phyloP scores from a whole-genome alignment of 2,888 invertebrate species.

The Nomada ferruginata region DNA sequence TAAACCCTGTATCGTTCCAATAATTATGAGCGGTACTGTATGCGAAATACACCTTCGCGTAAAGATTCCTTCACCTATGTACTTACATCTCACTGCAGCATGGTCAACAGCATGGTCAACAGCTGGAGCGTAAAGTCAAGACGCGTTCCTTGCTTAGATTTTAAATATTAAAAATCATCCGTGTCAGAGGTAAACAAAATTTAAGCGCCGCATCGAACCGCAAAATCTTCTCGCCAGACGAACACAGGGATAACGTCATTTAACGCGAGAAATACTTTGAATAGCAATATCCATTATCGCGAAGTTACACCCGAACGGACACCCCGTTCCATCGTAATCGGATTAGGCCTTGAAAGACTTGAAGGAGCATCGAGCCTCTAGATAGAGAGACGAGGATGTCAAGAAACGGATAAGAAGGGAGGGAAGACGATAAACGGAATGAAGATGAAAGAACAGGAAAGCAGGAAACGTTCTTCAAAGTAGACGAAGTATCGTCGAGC shows the following conservation, averaged over 20 bases:
- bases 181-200: constrained; percentile 19
- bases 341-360: constrained; percentile 71
- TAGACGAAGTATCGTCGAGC: constrained; percentile 33
- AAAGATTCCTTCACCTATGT: too few species aligned
- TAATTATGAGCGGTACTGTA: too few species aligned
- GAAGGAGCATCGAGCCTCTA: constrained; percentile 6
- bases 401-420: neutral
- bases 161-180: neutral
- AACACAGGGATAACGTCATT: constrained; percentile 66
- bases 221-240: constrained; percentile 39
- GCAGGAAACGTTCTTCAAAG: constrained; percentile 36
- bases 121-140: too few species aligned
- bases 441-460: constrained; percentile 32
- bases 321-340: constrained; percentile 77
- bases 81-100: too few species aligned
- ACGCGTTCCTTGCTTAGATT: neutral
- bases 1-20: too few species aligned
- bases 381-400: constrained; percentile 19
- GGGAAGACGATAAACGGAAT: constrained; percentile 37
- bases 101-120: too few species aligned
- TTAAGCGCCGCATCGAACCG: constrained; percentile 45
- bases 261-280: constrained; percentile 77
- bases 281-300: constrained; percentile 80
- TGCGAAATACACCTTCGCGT: too few species aligned
- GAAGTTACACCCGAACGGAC: constrained; percentile 77